phyloP scores from a whole-genome alignment of 2,888 invertebrate species.

The Diploptera punctata region DNA sequence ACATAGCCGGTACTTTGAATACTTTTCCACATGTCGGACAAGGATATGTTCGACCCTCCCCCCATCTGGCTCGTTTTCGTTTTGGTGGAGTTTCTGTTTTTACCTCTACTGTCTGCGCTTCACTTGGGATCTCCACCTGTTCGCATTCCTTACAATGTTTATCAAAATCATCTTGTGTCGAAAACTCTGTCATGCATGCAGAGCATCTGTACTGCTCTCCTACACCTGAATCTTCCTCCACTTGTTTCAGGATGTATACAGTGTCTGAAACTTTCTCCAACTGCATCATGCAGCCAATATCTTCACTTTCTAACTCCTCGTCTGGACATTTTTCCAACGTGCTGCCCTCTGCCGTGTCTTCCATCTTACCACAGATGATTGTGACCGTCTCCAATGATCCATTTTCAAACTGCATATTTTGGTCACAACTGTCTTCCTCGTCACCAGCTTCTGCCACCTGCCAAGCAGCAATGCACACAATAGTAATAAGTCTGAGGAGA shows the following conservation, averaged over 20 bases:
- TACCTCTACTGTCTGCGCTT: background rate
- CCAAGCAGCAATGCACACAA: too few relatives aligned
- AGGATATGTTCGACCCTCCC: background rate
- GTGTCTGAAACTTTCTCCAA: background rate
- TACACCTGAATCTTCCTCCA: background rate
- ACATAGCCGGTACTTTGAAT: slow-evolving; percentile 15
- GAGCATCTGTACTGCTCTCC: background rate
- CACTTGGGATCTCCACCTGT: background rate
- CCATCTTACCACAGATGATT: background rate
- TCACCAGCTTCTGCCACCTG: too few relatives aligned
- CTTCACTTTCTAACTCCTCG: background rate
- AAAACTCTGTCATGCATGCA: background rate
- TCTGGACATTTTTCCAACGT: background rate
- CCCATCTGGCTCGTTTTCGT: slow-evolving; percentile 6
- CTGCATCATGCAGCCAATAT: background rate
- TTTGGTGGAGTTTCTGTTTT: background rate
- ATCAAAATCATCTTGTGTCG: background rate
- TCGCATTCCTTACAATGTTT: background rate
- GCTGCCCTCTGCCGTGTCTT: background rate
- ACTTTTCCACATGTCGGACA: slow-evolving; percentile 22
- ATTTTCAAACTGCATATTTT: too few relatives aligned
- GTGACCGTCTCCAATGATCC: slow-evolving; percentile 4
- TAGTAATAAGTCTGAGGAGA: too few relatives aligned
- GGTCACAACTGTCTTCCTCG: too few relatives aligned
- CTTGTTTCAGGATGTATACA: background rate